Evolutionary conservation across 2,113 vertebrate species (phyloP).

Genomic region (Solea senegalensis): DNA sequence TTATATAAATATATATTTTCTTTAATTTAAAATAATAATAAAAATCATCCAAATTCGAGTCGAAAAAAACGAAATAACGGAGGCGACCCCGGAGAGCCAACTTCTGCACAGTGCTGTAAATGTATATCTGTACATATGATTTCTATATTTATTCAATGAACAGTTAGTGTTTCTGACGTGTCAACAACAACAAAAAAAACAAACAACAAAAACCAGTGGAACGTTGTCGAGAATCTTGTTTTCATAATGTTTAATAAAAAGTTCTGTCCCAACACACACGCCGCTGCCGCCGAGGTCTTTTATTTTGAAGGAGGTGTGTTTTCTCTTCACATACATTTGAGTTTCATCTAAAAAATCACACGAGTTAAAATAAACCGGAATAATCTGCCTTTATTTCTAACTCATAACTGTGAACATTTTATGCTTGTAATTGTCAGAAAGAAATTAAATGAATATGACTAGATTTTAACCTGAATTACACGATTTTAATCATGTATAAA

Average conservation of each 20-base stretch:
- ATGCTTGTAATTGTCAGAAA: too few species aligned
- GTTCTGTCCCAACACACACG: slow-evolving; percentile 72
- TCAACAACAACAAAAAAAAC: slow-evolving; percentile 73
- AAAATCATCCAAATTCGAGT: background rate
- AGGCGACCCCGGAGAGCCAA: slow-evolving; percentile 1
- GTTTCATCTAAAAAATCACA: too few species aligned
- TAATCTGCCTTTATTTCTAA: too few species aligned
- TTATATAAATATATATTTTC: background rate
- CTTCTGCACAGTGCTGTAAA: slow-evolving; percentile 76
- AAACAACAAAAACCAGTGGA: slow-evolving; percentile 58
- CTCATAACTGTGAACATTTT: too few species aligned
- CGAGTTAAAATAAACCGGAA: too few species aligned
- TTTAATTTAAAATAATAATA: background rate
- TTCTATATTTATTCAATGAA: slow-evolving; percentile 84
- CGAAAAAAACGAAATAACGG: background rate
- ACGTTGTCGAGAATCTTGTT: slow-evolving; percentile 82
- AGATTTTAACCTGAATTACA: too few species aligned
- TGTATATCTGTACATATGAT: slow-evolving; percentile 83
- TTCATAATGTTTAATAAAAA: slow-evolving; percentile 89
- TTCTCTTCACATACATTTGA: too few species aligned
- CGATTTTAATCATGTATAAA: too few species aligned
- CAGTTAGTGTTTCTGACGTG: slow-evolving; percentile 70
- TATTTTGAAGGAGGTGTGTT: too few species aligned
- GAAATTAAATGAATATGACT: too few species aligned
- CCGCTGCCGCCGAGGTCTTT: slow-evolving; percentile 18